A percentile compares a stretch with the other conserved stretches of the same genome.
Evolutionary conservation across 2,797 vertebrate species (phyloP).

Genomic region (Sebastes iracundus): DNA sequence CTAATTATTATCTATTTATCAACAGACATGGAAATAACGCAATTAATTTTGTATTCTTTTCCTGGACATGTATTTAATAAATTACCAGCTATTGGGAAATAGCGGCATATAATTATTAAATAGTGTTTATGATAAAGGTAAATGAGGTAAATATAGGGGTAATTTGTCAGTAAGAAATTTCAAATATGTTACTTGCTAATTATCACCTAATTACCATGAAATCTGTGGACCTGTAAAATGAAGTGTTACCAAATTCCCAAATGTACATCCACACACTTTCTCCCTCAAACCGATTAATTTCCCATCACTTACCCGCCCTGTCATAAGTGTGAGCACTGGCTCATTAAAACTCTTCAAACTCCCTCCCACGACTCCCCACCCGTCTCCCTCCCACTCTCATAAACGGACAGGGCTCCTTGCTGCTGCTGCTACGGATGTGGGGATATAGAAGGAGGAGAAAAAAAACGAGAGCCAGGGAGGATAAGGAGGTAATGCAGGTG

Average conservation of each 20-base stretch:
- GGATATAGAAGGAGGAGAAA: neutral
- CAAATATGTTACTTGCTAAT: too few relatives aligned
- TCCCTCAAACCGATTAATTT: conserved; percentile 52
- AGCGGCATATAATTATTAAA: too few relatives aligned
- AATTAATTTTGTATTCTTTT: too few relatives aligned
- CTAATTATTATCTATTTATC: too few relatives aligned
- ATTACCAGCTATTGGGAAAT: too few relatives aligned
- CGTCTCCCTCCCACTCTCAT: conserved; percentile 9
- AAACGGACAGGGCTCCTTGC: conserved; percentile 41
- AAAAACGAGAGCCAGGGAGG: neutral
- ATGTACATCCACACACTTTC: neutral
- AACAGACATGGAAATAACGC: too few relatives aligned
- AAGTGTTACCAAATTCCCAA: neutral
- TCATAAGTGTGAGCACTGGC: conserved; percentile 60
- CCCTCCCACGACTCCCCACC: conserved; percentile 45
- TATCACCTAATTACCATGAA: too few relatives aligned
- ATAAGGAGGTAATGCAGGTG: conserved; percentile 43
- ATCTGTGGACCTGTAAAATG: too few relatives aligned
- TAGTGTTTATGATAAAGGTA: too few relatives aligned
- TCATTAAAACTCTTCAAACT: conserved; percentile 77
- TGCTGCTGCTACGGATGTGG: conserved; percentile 2
- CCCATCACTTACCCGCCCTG: conserved; percentile 59
- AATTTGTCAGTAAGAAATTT: too few relatives aligned
- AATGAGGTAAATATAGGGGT: too few relatives aligned
- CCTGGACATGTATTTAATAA: too few relatives aligned